A percentile compares a stretch with the other conserved stretches of the same genome.
Evolutionary conservation across 2,888 invertebrate species (phyloP).

Genomic region (Mellilla xanthometata): DNA sequence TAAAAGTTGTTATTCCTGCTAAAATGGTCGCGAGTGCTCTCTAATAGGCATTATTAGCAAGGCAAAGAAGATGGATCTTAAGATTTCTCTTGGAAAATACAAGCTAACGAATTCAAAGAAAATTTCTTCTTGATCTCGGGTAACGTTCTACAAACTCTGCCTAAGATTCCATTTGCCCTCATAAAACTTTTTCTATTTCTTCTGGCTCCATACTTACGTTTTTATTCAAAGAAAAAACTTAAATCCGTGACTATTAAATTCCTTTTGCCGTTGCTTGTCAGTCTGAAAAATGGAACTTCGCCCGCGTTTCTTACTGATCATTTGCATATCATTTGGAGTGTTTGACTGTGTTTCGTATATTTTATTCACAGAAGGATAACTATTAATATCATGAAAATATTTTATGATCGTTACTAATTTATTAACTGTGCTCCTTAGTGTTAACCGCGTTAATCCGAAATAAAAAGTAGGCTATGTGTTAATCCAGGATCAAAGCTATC

Average conservation of each 20-base stretch:
- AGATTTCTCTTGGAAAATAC: too few species aligned
- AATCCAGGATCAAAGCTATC: too few species aligned
- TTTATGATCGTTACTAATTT: too few species aligned
- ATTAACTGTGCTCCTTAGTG: too few species aligned
- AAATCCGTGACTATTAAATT: slow-evolving; percentile 40
- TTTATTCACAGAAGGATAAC: not conserved
- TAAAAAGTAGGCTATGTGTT: too few species aligned
- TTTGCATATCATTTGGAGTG: slow-evolving; percentile 43
- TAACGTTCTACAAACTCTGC: not conserved
- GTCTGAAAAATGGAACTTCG: slow-evolving; percentile 46
- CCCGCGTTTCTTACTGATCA: slow-evolving; percentile 38
- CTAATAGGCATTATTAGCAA: too few species aligned
- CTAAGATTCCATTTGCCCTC: slow-evolving; percentile 4
- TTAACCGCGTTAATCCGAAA: too few species aligned
- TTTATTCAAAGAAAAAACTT: slow-evolving; percentile 18
- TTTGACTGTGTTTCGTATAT: not conserved
- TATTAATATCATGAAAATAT: too few species aligned
- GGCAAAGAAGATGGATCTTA: too few species aligned
- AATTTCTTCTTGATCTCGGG: not conserved
- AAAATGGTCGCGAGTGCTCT: too few species aligned
- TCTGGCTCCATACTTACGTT: slow-evolving; percentile 5
- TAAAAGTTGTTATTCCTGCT: too few species aligned
- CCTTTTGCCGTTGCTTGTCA: slow-evolving; percentile 35
- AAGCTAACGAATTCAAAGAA: too few species aligned
- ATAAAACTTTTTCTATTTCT: slow-evolving; percentile 10